A percentile compares a stretch with the other conserved stretches of the same genome.
phyloP scores from a whole-genome alignment of 2,797 vertebrate species.

The Loriculus beryllinus region DNA sequence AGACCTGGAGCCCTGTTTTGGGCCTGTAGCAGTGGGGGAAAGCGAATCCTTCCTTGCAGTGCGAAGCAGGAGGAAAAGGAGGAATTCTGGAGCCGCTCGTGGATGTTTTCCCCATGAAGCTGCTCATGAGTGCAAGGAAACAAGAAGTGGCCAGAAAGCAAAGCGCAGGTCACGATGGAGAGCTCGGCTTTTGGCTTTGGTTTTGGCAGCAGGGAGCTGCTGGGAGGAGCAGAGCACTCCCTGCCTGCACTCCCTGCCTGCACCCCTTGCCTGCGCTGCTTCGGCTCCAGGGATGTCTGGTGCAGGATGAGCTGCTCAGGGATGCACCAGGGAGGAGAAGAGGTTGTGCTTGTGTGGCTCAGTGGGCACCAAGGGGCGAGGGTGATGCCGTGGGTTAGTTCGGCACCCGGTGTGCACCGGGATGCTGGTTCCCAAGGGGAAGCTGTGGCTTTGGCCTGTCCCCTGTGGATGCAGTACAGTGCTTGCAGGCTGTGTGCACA shows the following conservation, averaged over 20 bases:
- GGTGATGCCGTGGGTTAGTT: not conserved
- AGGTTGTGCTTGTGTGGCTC: not conserved
- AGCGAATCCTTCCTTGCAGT: not conserved
- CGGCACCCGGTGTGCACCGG: not conserved
- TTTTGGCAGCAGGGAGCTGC: not conserved
- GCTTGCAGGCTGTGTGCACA: rapidly evolving
- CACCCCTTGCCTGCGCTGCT: not conserved
- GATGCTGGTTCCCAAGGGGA: not conserved
- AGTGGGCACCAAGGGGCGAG: not conserved
- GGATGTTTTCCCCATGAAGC: not conserved
- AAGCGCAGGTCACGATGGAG: not conserved
- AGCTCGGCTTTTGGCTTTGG: rapidly evolving
- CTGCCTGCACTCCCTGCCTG: not conserved
- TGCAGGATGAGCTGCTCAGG: not conserved
- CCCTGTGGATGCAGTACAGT: rapidly evolving
- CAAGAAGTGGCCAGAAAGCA: not conserved
- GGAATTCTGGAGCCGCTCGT: not conserved
- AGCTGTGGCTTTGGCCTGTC: not conserved
- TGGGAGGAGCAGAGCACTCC: not conserved
- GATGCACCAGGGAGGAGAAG: not conserved
- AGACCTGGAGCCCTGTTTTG: not conserved
- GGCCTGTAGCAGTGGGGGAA: not conserved
- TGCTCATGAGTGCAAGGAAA: not conserved
- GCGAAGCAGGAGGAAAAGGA: not conserved
- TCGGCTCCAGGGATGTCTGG: rapidly evolving